Conservation (phyloP, 1,140 invertebrate genomes). For the Aphidius gifuensis region DNA sequence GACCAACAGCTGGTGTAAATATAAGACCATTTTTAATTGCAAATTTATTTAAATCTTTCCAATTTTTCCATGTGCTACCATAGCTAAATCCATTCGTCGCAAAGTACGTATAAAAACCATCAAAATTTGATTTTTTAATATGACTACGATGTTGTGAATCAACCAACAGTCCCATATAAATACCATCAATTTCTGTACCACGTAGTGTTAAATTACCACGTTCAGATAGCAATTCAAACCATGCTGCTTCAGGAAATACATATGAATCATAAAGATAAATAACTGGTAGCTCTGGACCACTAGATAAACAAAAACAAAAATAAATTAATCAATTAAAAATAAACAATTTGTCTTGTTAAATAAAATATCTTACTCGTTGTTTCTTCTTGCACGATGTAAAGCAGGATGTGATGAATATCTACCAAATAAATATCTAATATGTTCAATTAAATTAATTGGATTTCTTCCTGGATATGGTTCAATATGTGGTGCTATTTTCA, state of each 20-base stretch:
- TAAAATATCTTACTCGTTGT: conserved; percentile 37
- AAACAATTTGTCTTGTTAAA: neutral
- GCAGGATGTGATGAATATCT: conserved; percentile 52
- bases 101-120: conserved; percentile 65
- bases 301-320: conserved; percentile 23
- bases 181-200: conserved; percentile 56
- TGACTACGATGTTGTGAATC: conserved; percentile 51
- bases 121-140: conserved; percentile 59
- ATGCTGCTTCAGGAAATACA: conserved; percentile 52
- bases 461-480: conserved; percentile 52
- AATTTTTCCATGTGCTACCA: conserved; percentile 65
- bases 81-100: conserved; percentile 61
- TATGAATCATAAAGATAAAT: conserved; percentile 63
- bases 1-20: conserved; percentile 62
- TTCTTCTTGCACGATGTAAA: conserved; percentile 55
- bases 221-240: conserved; percentile 54
- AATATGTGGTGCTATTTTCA: conserved; percentile 55
- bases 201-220: conserved; percentile 55
- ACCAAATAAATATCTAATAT: conserved; percentile 47
- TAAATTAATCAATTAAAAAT: conserved; percentile 3
- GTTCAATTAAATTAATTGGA: conserved; percentile 49
- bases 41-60: conserved; percentile 59
- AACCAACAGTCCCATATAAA: conserved; percentile 59
- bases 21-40: conserved; percentile 57
- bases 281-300: conserved; percentile 53